Conservation (phyloP, 1,140 invertebrate species). For the Colletes latitarsis region DNA sequence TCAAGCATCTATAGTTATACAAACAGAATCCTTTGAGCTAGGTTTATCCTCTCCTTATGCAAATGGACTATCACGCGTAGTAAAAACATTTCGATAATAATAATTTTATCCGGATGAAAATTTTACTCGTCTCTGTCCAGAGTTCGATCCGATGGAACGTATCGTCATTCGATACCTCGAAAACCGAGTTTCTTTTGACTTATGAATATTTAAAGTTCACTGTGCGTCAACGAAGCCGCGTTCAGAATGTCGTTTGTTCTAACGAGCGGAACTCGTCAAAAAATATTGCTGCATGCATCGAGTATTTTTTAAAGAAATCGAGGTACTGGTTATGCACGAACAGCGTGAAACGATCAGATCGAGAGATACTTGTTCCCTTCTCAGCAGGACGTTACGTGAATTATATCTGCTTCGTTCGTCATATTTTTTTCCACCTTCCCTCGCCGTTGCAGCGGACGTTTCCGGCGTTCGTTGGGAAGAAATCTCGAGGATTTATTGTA, state of each 20-base stretch:
- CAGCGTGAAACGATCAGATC: slow-evolving; percentile 39
- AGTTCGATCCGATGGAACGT: background rate
- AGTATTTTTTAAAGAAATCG: slow-evolving; percentile 14
- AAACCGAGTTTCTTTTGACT: background rate
- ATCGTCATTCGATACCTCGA: background rate
- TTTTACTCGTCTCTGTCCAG: background rate
- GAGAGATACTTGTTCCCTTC: slow-evolving; percentile 44
- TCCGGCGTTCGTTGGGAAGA: background rate
- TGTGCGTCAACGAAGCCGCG: background rate
- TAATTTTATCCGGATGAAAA: no score
- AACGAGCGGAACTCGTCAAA: background rate
- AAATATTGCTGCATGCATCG: background rate
- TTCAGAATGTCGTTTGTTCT: background rate
- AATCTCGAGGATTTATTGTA: slow-evolving; percentile 41
- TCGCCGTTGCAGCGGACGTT: slow-evolving; percentile 5
- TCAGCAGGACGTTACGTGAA: slow-evolving; percentile 48
- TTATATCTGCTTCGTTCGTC: slow-evolving; percentile 49
- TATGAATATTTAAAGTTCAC: slow-evolving; percentile 1
- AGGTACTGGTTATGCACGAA: slow-evolving; percentile 6
- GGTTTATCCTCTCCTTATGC: no score
- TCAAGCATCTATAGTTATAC: no score
- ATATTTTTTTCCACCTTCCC: slow-evolving; percentile 32
- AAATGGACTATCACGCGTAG: no score
- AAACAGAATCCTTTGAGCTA: no score
- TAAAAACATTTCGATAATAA: no score